These are phyloP conservation scores for Melieria crassipennis DNA, from an alignment of 2,888 invertebrate genomes.

Conservation along the genomic window DNA sequence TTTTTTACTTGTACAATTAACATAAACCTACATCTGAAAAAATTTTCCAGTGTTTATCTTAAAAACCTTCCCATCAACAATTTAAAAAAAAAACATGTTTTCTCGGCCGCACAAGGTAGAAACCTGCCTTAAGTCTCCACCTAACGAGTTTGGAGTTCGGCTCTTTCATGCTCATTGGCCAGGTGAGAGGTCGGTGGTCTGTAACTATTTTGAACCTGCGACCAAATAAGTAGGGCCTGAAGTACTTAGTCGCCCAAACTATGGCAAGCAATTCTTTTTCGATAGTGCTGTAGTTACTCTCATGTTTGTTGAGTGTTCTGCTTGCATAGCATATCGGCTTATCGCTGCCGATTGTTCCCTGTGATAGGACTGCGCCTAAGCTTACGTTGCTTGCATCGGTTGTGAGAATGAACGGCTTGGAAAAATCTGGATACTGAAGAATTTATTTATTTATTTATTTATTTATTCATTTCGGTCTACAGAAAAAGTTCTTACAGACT, in stretches of 20 bases:
- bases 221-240: constrained; percentile 52
- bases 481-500: no score
- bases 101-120: no score
- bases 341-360: constrained; percentile 41
- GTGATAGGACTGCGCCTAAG: constrained; percentile 48
- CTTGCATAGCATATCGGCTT: constrained; percentile 45
- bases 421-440: constrained; percentile 51
- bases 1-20: no score
- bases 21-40: no score
- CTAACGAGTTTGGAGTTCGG: constrained; percentile 36
- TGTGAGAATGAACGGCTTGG: constrained; percentile 47
- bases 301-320: constrained; percentile 44
- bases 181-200: constrained; percentile 54
- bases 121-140: no score
- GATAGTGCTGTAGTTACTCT: constrained; percentile 48
- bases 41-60: no score
- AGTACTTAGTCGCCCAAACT: constrained; percentile 48
- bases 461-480: no score
- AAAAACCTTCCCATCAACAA: no score
- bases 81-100: no score
- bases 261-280: constrained; percentile 52
- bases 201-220: constrained; percentile 51
- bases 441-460: no score
- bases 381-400: constrained; percentile 52
- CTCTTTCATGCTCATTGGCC: constrained; percentile 41